Base-by-base conservation (phyloP, 2,888 invertebrate genomes). In the Leptopilina drosophilae region DNA sequence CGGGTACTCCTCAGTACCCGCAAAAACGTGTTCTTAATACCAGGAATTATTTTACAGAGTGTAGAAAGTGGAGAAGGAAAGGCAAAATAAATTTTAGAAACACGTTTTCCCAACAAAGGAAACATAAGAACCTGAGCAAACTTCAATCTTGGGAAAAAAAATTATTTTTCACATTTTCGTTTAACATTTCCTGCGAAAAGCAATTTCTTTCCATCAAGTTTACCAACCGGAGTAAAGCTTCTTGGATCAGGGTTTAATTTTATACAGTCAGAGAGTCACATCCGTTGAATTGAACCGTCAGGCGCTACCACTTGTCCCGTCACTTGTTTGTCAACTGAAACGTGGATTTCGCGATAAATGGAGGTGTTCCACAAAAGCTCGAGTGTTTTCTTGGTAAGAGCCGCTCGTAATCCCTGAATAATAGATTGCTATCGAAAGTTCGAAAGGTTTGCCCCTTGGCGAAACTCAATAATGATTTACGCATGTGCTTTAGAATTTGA, bases 381-480 rank as follows among this genome's bases (percentile, higher is more conserved):
- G 33, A 14, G 73, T 5, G 33, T 56, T 53, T 69, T 46, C 53
- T 53, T 56, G 26, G n/a, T 56, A 56, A 56, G 9, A 56, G 9
- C 73, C 33, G 20, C 33, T n/a, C 9, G 73, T 73, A 73, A 56
- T 69, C 56, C 73, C 56, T 73, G 73, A 56, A 73, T 56, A 73
- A 56, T 73, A 73, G 56, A 73, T 56, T 56, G 73, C 73, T 56
- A 56, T 73, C 73, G 73, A 56, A 73, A 73, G 33, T 33, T 49
- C 14, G 26, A 7, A 33, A 73, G 56, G n/a, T 73, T 73, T 33
- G 73, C 33, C 73, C 56, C 33, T 56, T 73, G 73, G 56, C n/a
- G 40, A 56, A 73, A 73, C 73, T 73, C 73, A 73, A 73, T 73
- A 73, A 73, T 56, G 73, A 73, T 73, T 73, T 73, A 73, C 73